phyloP scores from a whole-genome alignment of 2,888 invertebrate genomes.

The Tineola bisselliella region DNA sequence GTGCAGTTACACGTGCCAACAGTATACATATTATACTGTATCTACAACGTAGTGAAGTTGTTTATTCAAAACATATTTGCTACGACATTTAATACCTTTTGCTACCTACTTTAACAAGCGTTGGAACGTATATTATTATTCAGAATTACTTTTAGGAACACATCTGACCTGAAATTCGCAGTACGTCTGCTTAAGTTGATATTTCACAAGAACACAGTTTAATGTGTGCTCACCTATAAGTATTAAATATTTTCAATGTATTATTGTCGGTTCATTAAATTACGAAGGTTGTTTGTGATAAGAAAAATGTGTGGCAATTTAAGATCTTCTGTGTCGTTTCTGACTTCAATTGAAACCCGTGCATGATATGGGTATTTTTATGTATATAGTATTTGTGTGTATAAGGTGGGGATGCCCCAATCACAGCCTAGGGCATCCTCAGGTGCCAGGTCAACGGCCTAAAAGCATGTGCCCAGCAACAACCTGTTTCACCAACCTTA shows the following conservation, averaged over 20 bases:
- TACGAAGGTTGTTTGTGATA: neutral
- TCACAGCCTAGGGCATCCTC: conserved; percentile 4
- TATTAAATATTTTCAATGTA: neutral
- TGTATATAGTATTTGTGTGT: neutral
- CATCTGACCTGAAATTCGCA: too few species aligned
- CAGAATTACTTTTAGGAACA: too few species aligned
- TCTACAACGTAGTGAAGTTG: neutral
- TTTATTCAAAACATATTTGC: neutral
- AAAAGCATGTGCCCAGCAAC: conserved; percentile 2
- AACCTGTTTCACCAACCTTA: conserved; percentile 7
- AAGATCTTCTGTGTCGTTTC: too few species aligned
- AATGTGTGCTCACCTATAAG: too few species aligned
- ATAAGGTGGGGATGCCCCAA: neutral
- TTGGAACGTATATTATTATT: neutral
- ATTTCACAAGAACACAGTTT: too few species aligned
- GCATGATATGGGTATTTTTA: too few species aligned
- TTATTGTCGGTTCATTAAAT: neutral
- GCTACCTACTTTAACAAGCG: neutral
- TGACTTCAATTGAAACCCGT: too few species aligned
- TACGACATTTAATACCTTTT: neutral
- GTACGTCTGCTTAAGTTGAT: too few species aligned
- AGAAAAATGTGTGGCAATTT: too few species aligned
- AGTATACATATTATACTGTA: neutral
- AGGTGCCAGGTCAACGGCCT: conserved; percentile 6
- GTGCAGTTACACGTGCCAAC: neutral